These are phyloP conservation scores for Emydoidea blandingii DNA, from an alignment of 2,797 vertebrate genomes.

Conservation along the genomic window DNA sequence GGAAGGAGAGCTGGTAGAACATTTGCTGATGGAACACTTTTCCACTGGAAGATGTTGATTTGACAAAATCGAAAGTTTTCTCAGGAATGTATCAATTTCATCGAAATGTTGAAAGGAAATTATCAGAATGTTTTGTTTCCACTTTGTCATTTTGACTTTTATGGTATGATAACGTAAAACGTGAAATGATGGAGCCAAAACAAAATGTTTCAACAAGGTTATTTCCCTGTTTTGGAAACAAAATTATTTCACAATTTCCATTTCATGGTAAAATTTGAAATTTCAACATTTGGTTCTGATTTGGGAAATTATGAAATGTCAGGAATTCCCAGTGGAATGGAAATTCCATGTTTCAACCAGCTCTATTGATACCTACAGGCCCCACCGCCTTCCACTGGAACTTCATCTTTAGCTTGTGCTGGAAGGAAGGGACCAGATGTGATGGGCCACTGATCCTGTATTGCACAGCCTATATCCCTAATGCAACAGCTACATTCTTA, in stretches of 20 bases:
- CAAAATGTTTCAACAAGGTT: not conserved
- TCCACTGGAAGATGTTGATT: not conserved
- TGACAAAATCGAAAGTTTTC: not conserved
- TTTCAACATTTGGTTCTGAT: not conserved
- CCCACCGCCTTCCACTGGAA: not conserved
- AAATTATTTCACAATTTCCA: not conserved
- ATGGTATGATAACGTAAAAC: not conserved
- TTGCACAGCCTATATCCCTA: conserved; percentile 6
- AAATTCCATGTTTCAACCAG: not conserved
- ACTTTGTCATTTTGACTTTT: not conserved
- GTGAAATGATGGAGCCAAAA: not conserved
- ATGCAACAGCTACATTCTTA: accelerated
- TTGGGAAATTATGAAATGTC: not conserved
- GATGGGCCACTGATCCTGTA: not conserved
- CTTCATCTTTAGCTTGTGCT: not conserved
- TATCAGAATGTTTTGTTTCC: not conserved
- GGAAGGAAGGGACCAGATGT: accelerated
- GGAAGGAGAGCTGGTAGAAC: accelerated
- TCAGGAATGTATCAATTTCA: not conserved
- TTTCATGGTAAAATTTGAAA: accelerated
- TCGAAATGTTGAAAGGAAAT: not conserved
- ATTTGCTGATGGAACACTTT: not conserved
- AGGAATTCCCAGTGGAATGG: accelerated
- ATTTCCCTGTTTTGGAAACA: not conserved
- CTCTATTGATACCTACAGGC: not conserved